Evolutionary conservation across 2,113 vertebrate genomes (phyloP).

Genomic region (Mustelus asterias): DNA sequence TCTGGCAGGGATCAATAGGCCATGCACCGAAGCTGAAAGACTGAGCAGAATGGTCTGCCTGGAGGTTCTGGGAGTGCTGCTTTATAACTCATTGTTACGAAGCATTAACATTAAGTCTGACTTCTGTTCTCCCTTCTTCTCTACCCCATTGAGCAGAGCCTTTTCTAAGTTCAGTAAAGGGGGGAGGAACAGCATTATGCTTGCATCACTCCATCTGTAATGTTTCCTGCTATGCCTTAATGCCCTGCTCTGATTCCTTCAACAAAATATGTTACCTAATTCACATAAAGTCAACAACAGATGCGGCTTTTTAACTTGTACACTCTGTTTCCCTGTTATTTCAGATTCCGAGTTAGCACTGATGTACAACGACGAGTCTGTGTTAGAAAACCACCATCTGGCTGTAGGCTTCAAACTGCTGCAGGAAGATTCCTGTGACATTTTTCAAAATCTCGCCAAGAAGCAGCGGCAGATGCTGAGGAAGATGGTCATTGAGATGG

Average conservation of each 20-base stretch:
- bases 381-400: conserved; percentile 95
- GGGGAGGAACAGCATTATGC: background rate
- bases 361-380: conserved; percentile 97
- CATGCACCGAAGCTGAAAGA: background rate
- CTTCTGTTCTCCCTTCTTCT: background rate
- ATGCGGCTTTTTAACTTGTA: conserved; percentile 9
- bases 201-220: background rate
- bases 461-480: conserved; percentile 86
- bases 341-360: conserved; percentile 92
- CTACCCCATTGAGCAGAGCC: background rate
- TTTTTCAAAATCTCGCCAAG: conserved; percentile 95
- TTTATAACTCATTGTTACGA: background rate
- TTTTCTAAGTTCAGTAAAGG: background rate
- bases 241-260: background rate
- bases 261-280: conserved; percentile 8
- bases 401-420: conserved; percentile 94
- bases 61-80: background rate
- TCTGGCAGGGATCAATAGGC: background rate
- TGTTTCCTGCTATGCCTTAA: background rate
- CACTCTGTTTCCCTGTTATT: background rate
- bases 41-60: too few species aligned
- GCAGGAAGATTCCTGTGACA: conserved; percentile 94
- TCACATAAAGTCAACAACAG: conserved; percentile 11
- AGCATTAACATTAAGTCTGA: background rate
- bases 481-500: conserved; percentile 98